Conservation (phyloP, 2,888 invertebrate species). For the Tenthredo mesomela region DNA sequence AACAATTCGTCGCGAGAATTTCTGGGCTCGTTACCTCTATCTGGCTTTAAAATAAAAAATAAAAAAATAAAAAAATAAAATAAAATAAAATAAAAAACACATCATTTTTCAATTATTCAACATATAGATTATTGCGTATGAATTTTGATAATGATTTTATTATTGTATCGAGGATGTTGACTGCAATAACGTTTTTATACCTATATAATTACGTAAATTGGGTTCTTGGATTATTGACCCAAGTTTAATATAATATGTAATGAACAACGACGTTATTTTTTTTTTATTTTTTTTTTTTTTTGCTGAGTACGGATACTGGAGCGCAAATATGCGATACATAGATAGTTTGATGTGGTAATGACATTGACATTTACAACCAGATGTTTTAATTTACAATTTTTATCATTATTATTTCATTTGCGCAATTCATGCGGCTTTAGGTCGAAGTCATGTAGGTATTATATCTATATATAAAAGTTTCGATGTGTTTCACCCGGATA, state of each 20-base stretch:
- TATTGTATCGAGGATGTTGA: not conserved
- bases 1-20: constrained; percentile 28
- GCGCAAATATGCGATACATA: not conserved
- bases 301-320: not conserved
- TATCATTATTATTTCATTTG: constrained; percentile 1
- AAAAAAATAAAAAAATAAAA: too few species aligned
- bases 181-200: not conserved
- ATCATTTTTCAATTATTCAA: not conserved
- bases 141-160: not conserved
- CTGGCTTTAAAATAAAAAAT: constrained; percentile 25
- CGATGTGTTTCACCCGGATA: not conserved
- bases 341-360: constrained; percentile 1
- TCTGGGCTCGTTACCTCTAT: constrained; percentile 21
- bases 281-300: not conserved
- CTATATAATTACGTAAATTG: not conserved
- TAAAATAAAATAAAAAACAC: too few species aligned
- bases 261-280: not conserved
- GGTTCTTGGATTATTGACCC: constrained; percentile 19
- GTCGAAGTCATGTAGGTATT: not conserved
- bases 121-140: not conserved
- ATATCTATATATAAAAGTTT: not conserved
- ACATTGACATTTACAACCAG: constrained; percentile 24
- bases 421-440: not conserved
- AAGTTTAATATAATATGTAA: too few species aligned
- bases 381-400: not conserved